Conservation (phyloP, 2,113 vertebrate genomes). For the Pseudois nayaur region DNA sequence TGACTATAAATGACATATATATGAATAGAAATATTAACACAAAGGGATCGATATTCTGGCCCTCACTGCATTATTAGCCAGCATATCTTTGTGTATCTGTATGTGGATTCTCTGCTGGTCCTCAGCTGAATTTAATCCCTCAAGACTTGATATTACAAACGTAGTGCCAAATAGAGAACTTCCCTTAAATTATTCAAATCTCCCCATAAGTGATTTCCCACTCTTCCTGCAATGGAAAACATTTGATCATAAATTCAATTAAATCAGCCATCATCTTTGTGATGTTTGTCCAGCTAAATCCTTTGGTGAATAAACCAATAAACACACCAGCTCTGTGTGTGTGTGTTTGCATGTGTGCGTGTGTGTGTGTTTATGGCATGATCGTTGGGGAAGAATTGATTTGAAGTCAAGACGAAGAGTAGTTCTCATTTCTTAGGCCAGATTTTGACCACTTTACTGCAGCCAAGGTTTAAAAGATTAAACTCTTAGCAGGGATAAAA, state of each 20-base stretch:
- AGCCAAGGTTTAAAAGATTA: slow-evolving; percentile 31
- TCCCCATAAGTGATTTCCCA: slow-evolving; percentile 80
- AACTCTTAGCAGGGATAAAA: background rate
- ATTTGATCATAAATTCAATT: slow-evolving; percentile 86
- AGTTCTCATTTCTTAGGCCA: slow-evolving; percentile 50
- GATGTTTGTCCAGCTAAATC: slow-evolving; percentile 85
- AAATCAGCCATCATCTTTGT: slow-evolving; percentile 81
- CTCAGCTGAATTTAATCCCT: slow-evolving; percentile 68
- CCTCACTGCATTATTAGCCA: background rate
- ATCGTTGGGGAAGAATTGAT: slow-evolving; percentile 35
- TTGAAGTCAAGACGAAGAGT: slow-evolving; percentile 65
- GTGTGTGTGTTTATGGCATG: slow-evolving; percentile 36
- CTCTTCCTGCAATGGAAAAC: slow-evolving; percentile 74
- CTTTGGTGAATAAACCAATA: slow-evolving; percentile 79
- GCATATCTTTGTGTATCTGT: slow-evolving; percentile 21
- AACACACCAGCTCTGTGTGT: slow-evolving; percentile 76
- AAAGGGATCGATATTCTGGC: background rate
- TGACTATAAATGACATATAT: background rate
- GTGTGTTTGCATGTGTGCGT: slow-evolving; percentile 17
- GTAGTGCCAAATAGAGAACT: slow-evolving; percentile 73
- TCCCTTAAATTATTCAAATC: slow-evolving; percentile 85
- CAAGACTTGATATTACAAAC: slow-evolving; percentile 75
- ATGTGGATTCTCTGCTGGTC: slow-evolving; percentile 36
- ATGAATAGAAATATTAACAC: background rate
- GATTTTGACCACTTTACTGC: slow-evolving; percentile 36